These are phyloP conservation scores for Suncus etruscus DNA, from an alignment of 2,113 vertebrate genomes.

Conservation along the genomic window DNA sequence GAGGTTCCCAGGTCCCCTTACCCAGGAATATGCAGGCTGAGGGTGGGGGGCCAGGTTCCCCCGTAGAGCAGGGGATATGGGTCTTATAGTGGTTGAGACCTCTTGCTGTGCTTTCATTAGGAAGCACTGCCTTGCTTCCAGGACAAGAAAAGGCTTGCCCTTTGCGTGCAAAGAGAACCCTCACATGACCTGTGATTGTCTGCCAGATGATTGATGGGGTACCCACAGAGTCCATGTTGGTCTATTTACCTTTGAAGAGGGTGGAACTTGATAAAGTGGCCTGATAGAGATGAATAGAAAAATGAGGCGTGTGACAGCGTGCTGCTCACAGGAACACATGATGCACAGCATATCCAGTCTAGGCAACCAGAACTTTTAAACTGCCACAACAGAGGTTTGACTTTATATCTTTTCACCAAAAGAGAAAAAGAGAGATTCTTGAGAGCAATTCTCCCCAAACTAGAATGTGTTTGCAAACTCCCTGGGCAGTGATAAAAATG, in stretches of 20 bases:
- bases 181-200: not conserved
- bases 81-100: not conserved
- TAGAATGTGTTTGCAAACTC: not conserved
- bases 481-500: too few relatives aligned
- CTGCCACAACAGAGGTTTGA: not conserved
- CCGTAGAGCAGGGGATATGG: fast-evolving
- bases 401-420: not conserved
- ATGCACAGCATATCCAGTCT: conserved; percentile 33
- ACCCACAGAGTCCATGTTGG: not conserved
- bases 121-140: not conserved
- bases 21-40: not conserved
- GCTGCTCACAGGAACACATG: not conserved
- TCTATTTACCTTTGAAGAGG: not conserved
- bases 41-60: not conserved
- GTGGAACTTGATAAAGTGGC: not conserved
- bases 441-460: too few relatives aligned
- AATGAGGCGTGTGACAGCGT: not conserved
- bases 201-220: not conserved
- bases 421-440: not conserved
- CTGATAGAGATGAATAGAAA: not conserved
- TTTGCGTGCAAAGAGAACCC: not conserved
- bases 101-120: not conserved
- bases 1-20: not conserved
- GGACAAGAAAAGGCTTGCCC: not conserved
- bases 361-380: not conserved